A percentile compares a stretch with the other conserved stretches of the same genome.
Evolutionary conservation across 92 coral and sea anemone genomes (phyloP).

Genomic region (Isaurus tuberculatus): DNA sequence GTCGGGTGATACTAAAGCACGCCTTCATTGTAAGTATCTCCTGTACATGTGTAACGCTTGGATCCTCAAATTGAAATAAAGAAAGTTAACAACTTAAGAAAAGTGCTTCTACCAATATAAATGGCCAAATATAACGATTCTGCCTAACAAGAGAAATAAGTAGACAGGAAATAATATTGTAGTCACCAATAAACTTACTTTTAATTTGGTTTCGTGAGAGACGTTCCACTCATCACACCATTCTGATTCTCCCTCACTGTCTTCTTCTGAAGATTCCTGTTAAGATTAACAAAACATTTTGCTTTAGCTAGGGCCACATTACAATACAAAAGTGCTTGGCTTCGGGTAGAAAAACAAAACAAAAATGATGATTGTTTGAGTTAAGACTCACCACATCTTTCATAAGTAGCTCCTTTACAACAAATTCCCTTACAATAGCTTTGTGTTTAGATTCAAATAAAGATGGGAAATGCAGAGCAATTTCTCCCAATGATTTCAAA

Average conservation of each 20-base stretch:
- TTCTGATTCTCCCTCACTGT: conserved; percentile 59
- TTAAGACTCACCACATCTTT: conserved; percentile 85
- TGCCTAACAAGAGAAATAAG: not conserved
- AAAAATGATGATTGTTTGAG: not conserved
- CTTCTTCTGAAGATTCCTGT: conserved; percentile 67
- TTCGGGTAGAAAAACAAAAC: too few relatives aligned
- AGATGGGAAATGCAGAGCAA: conserved; percentile 80
- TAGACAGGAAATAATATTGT: not conserved
- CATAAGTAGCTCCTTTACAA: conserved; percentile 87
- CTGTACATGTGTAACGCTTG: not conserved
- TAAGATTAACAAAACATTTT: not conserved
- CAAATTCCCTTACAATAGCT: conserved; percentile 86
- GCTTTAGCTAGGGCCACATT: not conserved
- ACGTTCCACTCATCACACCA: conserved; percentile 94
- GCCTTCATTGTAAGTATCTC: not conserved
- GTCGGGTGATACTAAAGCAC: not conserved
- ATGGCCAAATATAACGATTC: not conserved
- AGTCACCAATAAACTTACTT: conserved; percentile 56
- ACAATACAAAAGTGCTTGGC: not conserved
- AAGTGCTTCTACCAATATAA: not conserved
- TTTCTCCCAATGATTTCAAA: conserved; percentile 84
- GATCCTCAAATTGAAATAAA: not conserved
- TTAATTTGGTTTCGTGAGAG: conserved; percentile 86
- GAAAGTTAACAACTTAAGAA: not conserved
- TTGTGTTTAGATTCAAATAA: conserved; percentile 80